Base-by-base conservation (phyloP, 2,797 vertebrate genomes). In the Microctenopoma lineatum region DNA sequence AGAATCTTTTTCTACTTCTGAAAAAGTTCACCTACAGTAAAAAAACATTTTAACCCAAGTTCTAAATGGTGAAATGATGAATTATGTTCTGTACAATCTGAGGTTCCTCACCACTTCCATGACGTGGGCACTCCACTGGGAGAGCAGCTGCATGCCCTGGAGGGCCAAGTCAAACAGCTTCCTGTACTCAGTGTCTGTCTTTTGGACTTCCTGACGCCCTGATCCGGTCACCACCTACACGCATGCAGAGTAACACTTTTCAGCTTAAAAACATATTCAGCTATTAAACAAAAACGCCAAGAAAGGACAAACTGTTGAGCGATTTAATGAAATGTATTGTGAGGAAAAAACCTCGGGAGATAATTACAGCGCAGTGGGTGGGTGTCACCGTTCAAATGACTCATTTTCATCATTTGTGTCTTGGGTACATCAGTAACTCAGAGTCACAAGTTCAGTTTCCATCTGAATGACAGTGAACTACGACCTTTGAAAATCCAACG, bases 121-220 rank as follows among this genome's bases (percentile, higher is more conserved):
- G 79, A 99, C 96, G 1, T 99, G 97, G 0, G 97, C 97, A 1
- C 98, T 99, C 98, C 98, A 99, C 89, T 99, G 97, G 1, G 98
- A 99, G 51, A 99, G 94, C 80, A 99, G 95, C 92, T 99, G 98
- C 73, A 99, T 93, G 53, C 97, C 97, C 91, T 98, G 98, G 67
- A 99, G 93, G 18, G 98, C 95, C 79, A 99, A 92, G 86, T 99
- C 98, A 63, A 98, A 98, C 77, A 99, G 93, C 84, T 99, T 99
- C 75, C 96, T 94, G 92, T 99, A 98, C 77, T 99, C 97, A 0
- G 89, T 21, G 16, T 99, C 98, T 0, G 98, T 97, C 92, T 99
- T 99, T 65, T 98, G 97, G 66, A 96, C 81, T 75, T 99, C 98
- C 83, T 99, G 98, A 7, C 98, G 96, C 4, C 98, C 98, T 0